These are phyloP conservation scores for Cabera pusaria DNA, from an alignment of 2,888 invertebrate genomes.

Conservation along the genomic window DNA sequence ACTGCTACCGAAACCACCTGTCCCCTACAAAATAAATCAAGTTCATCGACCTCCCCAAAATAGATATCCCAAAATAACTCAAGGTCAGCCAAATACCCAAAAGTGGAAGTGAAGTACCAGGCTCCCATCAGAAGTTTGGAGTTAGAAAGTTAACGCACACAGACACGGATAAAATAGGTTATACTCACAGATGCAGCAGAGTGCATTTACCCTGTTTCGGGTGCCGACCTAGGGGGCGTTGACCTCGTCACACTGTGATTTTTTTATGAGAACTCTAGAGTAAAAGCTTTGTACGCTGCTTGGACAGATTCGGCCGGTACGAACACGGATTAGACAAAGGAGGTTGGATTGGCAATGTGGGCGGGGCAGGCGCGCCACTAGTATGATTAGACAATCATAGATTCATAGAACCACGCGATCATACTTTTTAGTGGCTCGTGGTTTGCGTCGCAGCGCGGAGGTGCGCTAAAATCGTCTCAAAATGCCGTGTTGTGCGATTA, in stretches of 20 bases:
- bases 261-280: constrained; percentile 53
- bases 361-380: too few relatives aligned
- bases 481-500: too few relatives aligned
- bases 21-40: background rate
- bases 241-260: constrained; percentile 57
- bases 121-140: constrained; percentile 26
- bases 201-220: constrained; percentile 66
- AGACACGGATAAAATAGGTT: constrained; percentile 22
- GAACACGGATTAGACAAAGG: too few relatives aligned
- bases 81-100: constrained; percentile 31
- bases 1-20: too few relatives aligned
- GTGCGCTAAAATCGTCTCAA: too few relatives aligned
- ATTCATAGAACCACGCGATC: too few relatives aligned
- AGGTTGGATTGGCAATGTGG: too few relatives aligned
- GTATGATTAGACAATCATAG: too few relatives aligned
- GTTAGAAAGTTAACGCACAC: constrained; percentile 41
- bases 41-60: constrained; percentile 13
- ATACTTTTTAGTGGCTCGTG: too few relatives aligned
- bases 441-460: too few relatives aligned
- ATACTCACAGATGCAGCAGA: constrained; percentile 42
- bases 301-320: too few relatives aligned
- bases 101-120: constrained; percentile 34
- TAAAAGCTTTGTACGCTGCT: constrained; percentile 32
- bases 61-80: constrained; percentile 18
- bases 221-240: constrained; percentile 49